Evolutionary conservation across 2,888 invertebrate species (phyloP).

Genomic region (Phymatocera aterrima): DNA sequence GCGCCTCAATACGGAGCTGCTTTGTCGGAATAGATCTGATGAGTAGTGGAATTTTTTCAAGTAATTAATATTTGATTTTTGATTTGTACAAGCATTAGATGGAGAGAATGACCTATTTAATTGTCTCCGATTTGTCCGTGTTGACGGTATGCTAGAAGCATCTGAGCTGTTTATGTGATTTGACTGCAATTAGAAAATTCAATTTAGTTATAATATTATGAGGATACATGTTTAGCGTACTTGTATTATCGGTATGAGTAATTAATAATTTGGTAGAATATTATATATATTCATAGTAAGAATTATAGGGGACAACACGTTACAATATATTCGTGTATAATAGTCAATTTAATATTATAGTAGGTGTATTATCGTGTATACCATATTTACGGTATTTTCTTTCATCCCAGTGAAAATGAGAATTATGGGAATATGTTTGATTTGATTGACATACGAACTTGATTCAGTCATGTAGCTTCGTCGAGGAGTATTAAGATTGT

Average conservation of each 20-base stretch:
- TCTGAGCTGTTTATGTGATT: conserved; percentile 59
- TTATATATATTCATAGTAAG: background rate
- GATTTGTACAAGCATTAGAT: no score
- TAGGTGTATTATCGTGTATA: background rate
- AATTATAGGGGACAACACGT: background rate
- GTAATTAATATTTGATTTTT: no score
- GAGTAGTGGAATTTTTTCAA: no score
- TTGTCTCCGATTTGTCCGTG: no score
- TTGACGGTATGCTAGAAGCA: conserved; percentile 11
- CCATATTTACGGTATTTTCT: background rate
- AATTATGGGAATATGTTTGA: no score
- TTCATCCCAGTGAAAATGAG: no score
- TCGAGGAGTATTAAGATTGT: no score
- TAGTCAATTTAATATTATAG: background rate
- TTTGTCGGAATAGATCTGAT: no score
- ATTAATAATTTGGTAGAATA: conserved; percentile 14
- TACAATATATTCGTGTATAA: background rate
- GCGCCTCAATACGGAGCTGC: no score
- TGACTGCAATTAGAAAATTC: conserved; percentile 62
- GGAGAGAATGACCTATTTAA: no score
- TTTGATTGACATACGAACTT: no score
- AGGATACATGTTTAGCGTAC: conserved; percentile 27
- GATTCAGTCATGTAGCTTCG: no score
- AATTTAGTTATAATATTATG: conserved; percentile 49
- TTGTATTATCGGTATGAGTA: conserved; percentile 4